Conservation (phyloP, 92 coral and sea anemone species). For the Parazoanthus darwini region DNA sequence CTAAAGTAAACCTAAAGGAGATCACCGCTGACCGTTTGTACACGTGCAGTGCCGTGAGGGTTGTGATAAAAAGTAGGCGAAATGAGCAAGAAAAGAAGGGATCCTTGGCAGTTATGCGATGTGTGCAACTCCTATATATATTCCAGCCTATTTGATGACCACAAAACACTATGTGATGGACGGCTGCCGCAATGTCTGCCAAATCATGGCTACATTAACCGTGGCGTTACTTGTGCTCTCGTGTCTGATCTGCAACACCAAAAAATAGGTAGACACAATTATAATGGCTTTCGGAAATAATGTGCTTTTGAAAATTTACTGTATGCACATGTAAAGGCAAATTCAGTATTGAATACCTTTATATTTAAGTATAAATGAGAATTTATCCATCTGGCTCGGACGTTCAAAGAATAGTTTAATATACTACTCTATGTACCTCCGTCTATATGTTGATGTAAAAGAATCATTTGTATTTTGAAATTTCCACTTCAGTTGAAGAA, state of each 20-base stretch:
- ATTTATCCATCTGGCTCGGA: too few relatives aligned
- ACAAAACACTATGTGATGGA: slow-evolving; percentile 60
- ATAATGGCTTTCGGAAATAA: too few relatives aligned
- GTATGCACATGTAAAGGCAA: too few relatives aligned
- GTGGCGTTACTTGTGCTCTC: slow-evolving; percentile 62
- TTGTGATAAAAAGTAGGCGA: neutral
- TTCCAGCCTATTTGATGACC: slow-evolving; percentile 55
- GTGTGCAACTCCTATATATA: slow-evolving; percentile 59
- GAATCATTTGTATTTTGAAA: neutral
- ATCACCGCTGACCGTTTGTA: neutral
- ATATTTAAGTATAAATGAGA: too few relatives aligned
- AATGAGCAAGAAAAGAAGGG: slow-evolving; percentile 69
- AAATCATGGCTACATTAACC: slow-evolving; percentile 59
- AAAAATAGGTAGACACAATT: slow-evolving; percentile 39
- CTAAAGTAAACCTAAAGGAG: neutral
- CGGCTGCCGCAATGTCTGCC: slow-evolving; percentile 1
- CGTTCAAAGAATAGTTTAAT: too few relatives aligned
- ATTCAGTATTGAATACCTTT: too few relatives aligned
- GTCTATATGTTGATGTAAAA: too few relatives aligned
- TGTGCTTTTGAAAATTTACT: too few relatives aligned
- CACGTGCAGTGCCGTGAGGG: neutral
- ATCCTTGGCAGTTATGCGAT: slow-evolving; percentile 70
- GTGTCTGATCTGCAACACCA: slow-evolving; percentile 51
- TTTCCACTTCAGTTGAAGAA: slow-evolving; percentile 40
- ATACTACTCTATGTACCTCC: too few relatives aligned